These are phyloP conservation scores for Corydoras maculifer DNA, from an alignment of 2,113 vertebrate genomes.

Conservation along the genomic window DNA sequence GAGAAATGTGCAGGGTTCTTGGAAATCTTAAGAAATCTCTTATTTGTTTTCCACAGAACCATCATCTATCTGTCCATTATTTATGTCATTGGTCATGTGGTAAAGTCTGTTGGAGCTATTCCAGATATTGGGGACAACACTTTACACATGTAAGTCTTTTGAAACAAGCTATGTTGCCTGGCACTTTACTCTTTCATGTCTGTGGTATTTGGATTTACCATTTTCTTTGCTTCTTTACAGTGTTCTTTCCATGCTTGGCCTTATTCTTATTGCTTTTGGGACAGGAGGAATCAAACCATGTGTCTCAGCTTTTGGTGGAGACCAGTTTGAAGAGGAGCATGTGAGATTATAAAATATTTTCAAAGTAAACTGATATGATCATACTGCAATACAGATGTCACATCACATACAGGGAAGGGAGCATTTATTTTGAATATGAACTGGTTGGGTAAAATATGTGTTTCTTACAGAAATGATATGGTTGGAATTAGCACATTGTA, in stretches of 20 bases:
- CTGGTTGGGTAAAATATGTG: too few species aligned
- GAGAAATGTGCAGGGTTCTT: not conserved
- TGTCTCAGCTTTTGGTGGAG: slow-evolving; percentile 92
- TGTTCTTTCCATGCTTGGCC: slow-evolving; percentile 77
- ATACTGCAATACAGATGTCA: too few species aligned
- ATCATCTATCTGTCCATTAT: slow-evolving; percentile 93
- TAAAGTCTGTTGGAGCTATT: slow-evolving; percentile 92
- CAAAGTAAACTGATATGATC: too few species aligned
- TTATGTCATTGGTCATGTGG: slow-evolving; percentile 87
- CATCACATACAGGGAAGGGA: too few species aligned
- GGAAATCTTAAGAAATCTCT: slow-evolving; percentile 6
- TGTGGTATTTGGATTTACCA: not conserved
- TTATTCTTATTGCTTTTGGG: slow-evolving; percentile 88
- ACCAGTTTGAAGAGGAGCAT: slow-evolving; percentile 90
- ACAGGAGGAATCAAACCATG: slow-evolving; percentile 98
- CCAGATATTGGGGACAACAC: slow-evolving; percentile 73
- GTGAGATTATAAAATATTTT: slow-evolving; percentile 63
- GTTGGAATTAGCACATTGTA: not conserved
- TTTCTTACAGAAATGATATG: not conserved
- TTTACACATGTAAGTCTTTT: slow-evolving; percentile 80
- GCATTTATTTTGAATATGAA: too few species aligned
- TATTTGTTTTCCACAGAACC: slow-evolving; percentile 70
- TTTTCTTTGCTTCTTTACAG: slow-evolving; percentile 53
- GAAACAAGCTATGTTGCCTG: not conserved
- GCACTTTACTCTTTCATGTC: too few species aligned